Evolutionary conservation across 2,113 vertebrate species (phyloP).

Genomic region (Passer montanus): DNA sequence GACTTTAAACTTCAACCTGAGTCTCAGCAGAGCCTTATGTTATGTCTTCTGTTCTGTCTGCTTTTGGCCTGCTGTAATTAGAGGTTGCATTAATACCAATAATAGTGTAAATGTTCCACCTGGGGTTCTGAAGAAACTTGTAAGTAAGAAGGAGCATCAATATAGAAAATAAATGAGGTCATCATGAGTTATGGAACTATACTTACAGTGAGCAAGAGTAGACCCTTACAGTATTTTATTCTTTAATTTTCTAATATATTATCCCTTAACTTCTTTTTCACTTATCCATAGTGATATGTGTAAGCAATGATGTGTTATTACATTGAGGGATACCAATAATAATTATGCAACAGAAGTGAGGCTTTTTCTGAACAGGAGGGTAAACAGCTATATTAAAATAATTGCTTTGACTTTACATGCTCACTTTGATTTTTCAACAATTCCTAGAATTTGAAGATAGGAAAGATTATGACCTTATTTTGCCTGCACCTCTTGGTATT

Average conservation of each 20-base stretch:
- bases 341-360: background rate
- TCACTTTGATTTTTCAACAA: background rate
- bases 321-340: background rate
- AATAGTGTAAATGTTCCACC: background rate
- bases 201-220: background rate
- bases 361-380: background rate
- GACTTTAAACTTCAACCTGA: background rate
- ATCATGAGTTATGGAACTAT: background rate
- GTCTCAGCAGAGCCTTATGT: background rate
- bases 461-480: background rate
- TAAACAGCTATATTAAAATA: background rate
- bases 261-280: conserved; percentile 13
- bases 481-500: background rate
- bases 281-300: background rate
- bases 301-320: background rate
- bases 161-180: background rate
- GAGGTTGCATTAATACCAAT: background rate
- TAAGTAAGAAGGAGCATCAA: background rate
- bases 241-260: background rate
- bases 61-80: background rate
- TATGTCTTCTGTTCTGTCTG: background rate
- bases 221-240: background rate
- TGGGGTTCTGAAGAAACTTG: background rate
- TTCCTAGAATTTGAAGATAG: background rate
- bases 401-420: background rate